These are phyloP conservation scores for Oriolus oriolus DNA, from an alignment of 2,113 vertebrate species.

Conservation along the genomic window DNA sequence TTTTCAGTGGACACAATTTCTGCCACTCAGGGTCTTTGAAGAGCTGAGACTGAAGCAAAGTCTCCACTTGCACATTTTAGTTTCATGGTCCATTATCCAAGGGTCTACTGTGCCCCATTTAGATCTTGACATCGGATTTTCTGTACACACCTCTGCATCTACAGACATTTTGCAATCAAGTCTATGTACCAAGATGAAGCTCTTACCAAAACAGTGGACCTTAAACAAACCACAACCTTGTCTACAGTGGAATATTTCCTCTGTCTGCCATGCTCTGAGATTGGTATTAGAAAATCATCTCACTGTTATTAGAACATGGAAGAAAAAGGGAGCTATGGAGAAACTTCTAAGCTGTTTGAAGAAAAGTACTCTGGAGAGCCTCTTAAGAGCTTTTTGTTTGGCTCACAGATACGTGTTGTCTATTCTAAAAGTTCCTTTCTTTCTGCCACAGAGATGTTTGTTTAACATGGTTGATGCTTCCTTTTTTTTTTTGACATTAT, in stretches of 20 bases:
- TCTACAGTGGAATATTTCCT: background rate
- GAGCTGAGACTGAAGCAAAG: background rate
- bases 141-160: background rate
- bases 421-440: background rate
- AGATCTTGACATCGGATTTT: background rate
- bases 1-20: background rate
- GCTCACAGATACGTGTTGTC: background rate
- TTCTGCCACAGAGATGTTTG: background rate
- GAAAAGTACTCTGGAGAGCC: background rate
- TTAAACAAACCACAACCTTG: background rate
- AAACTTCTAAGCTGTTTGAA: background rate
- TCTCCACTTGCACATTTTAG: background rate
- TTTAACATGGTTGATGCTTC: background rate
- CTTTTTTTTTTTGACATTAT: background rate
- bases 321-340: background rate
- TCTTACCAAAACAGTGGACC: background rate
- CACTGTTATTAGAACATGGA: background rate
- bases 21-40: background rate
- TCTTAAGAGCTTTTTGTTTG: background rate
- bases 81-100: background rate
- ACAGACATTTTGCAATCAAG: background rate
- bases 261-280: background rate
- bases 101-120: fast-evolving
- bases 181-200: background rate
- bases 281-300: background rate